phyloP scores from a whole-genome alignment of 2,888 invertebrate species.

The Cataglyphis rosenhaueri region DNA sequence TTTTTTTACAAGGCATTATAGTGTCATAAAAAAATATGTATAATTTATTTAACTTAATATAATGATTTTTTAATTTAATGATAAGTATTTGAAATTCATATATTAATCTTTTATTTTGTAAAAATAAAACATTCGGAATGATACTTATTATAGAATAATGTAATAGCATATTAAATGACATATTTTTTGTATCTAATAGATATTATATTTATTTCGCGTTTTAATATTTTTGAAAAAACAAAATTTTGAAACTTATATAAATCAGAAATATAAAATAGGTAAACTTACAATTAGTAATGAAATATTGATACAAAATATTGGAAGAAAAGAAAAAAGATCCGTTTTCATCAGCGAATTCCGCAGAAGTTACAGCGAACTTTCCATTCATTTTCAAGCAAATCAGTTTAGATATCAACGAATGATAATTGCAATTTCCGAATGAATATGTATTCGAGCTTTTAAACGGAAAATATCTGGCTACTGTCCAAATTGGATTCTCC shows the following conservation, averaged over 20 bases:
- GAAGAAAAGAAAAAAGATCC: neutral
- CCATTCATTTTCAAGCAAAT: conserved; percentile 37
- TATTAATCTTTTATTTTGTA: neutral
- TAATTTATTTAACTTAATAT: neutral
- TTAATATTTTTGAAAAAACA: neutral
- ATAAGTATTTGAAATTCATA: neutral
- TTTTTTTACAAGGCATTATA: neutral
- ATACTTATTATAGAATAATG: neutral
- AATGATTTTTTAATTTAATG: neutral
- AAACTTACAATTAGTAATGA: neutral
- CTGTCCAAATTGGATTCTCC: conserved; percentile 45
- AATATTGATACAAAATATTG: conserved; percentile 17
- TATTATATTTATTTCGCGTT: neutral
- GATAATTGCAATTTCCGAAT: conserved; percentile 52
- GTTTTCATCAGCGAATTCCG: conserved; percentile 39
- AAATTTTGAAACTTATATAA: neutral
- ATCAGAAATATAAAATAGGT: neutral
- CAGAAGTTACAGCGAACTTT: neutral
- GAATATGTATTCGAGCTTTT: conserved; percentile 9
- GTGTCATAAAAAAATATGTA: neutral
- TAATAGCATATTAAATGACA: neutral
- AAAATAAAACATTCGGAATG: neutral
- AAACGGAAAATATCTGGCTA: conserved; percentile 56
- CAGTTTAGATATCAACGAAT: conserved; percentile 47
- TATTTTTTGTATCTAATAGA: neutral